These are phyloP conservation scores for Acanthaster planci DNA, from an alignment of 35 echinoderm and acorn worm genomes.

Conservation along the genomic window DNA sequence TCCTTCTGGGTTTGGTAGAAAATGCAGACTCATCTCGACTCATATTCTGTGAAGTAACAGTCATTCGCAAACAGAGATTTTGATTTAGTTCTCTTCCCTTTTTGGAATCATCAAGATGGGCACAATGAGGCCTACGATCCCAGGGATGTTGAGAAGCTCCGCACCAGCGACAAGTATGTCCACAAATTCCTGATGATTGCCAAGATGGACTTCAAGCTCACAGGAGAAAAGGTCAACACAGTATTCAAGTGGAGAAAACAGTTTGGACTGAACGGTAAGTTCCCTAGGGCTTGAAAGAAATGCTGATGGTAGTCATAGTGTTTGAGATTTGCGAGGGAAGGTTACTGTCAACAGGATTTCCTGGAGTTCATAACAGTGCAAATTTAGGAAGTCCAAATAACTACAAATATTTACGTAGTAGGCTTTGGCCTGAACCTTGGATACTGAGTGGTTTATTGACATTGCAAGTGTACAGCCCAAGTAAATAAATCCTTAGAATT, in stretches of 20 bases:
- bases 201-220: conserved; percentile 56
- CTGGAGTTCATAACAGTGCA: too few relatives aligned
- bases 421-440: too few relatives aligned
- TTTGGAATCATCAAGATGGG: background rate
- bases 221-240: conserved; percentile 63
- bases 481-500: too few relatives aligned
- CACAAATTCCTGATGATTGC: conserved; percentile 69
- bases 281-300: too few relatives aligned
- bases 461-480: too few relatives aligned
- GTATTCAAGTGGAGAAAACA: conserved; percentile 68
- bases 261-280: conserved; percentile 69
- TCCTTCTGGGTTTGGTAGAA: background rate
- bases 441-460: too few relatives aligned
- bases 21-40: too few relatives aligned
- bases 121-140: conserved; percentile 55
- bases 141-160: conserved; percentile 57
- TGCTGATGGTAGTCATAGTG: too few relatives aligned
- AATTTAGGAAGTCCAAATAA: too few relatives aligned
- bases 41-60: background rate
- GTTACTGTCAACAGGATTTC: too few relatives aligned
- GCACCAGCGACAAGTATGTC: conserved; percentile 63
- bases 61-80: background rate
- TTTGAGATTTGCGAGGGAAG: too few relatives aligned
- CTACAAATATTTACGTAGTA: too few relatives aligned
- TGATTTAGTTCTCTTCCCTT: background rate